Percentiles rank a stretch among this genome's conserved stretches.
Conservation (phyloP, 2,797 vertebrate species). For the Sebastes kiyomatsui region DNA sequence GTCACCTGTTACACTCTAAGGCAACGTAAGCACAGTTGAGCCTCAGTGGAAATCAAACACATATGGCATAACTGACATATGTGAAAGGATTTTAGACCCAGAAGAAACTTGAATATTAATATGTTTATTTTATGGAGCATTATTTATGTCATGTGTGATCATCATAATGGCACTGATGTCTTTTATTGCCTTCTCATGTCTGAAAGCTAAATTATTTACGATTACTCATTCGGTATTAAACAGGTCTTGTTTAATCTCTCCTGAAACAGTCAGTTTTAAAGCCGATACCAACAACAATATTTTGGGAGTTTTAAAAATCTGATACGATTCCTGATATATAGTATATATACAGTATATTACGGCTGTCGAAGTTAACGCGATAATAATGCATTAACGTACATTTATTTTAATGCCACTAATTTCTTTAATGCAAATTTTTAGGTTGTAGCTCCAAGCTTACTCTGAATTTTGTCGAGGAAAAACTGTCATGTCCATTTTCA, state of each 20-base stretch:
- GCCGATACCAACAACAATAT: not conserved
- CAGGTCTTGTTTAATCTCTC: constrained; percentile 5
- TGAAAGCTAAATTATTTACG: not conserved
- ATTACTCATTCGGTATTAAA: not conserved
- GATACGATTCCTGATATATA: not conserved
- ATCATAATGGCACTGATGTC: constrained; percentile 3
- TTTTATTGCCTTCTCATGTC: not conserved
- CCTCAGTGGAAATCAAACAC: constrained; percentile 1
- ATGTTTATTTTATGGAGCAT: constrained; percentile 2
- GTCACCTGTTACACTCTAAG: constrained; percentile 26
- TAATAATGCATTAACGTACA: not conserved
- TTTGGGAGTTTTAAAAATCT: not conserved
- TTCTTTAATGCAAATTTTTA: too few relatives aligned
- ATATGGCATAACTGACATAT: not conserved
- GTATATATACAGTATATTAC: not conserved
- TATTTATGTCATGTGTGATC: not conserved
- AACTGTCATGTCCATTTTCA: too few relatives aligned
- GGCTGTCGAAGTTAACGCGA: not conserved
- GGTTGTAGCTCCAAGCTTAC: too few relatives aligned
- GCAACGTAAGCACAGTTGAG: not conserved
- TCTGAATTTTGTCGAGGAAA: too few relatives aligned
- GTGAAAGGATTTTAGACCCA: not conserved
- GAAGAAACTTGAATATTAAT: not conserved
- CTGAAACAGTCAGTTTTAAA: constrained; percentile 5
- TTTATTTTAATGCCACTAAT: too few relatives aligned